Evolutionary conservation across 2,888 invertebrate species (phyloP).

Genomic region (Drosophila leonis): DNA sequence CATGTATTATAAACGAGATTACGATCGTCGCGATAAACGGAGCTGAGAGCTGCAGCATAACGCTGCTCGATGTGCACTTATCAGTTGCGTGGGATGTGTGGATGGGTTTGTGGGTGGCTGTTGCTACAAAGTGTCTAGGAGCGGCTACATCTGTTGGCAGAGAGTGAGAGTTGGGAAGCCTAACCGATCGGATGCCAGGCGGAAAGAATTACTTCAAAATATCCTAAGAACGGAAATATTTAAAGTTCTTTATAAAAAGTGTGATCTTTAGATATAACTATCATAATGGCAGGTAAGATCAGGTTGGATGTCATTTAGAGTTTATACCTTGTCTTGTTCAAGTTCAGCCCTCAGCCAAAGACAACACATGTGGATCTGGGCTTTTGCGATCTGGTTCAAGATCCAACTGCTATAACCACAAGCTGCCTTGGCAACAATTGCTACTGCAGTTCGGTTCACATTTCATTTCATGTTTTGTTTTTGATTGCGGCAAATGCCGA

Average conservation of each 20-base stretch:
- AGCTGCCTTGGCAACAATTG: conserved; percentile 41
- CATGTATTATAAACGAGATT: conserved; percentile 49
- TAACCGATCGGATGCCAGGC: not conserved
- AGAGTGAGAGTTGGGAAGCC: conserved; percentile 10
- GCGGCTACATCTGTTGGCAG: conserved; percentile 24
- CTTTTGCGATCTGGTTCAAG: conserved; percentile 61
- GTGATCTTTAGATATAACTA: conserved; percentile 1
- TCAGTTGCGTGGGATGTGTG: conserved; percentile 61
- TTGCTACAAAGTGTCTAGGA: conserved; percentile 25
- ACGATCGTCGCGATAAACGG: conserved; percentile 40
- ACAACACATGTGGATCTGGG: conserved; percentile 11
- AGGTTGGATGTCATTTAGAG: too few species aligned
- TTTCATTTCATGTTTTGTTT: conserved; percentile 35
- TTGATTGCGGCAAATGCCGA: conserved; percentile 21
- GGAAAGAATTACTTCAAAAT: not conserved
- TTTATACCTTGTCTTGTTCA: not conserved
- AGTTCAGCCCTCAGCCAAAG: conserved; percentile 3
- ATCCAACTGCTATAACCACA: conserved; percentile 62
- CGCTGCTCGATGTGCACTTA: conserved; percentile 59
- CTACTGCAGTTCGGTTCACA: conserved; percentile 29
- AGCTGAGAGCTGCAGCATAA: conserved; percentile 52
- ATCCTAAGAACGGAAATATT: not conserved
- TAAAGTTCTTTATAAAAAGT: not conserved
- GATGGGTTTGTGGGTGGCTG: conserved; percentile 48
- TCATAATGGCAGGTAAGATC: conserved; percentile 64